Evolutionary conservation across 2,888 invertebrate species (phyloP), one percentile per base, ranked within the genome.

Genomic region (Erebia ligea): DNA sequence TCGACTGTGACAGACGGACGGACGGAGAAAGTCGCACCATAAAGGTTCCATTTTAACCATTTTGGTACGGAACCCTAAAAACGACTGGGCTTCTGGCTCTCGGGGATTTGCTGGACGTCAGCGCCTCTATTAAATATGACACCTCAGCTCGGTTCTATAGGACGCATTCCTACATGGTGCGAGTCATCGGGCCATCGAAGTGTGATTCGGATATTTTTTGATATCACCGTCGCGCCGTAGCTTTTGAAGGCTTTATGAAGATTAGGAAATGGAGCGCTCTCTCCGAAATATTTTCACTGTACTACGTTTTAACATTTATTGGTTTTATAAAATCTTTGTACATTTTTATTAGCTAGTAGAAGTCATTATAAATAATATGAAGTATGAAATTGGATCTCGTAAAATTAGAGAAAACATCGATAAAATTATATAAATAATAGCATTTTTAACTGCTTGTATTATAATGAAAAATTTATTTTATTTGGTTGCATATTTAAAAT

Each of bases 221-320:
- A 86, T 89, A 88, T 85, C 83, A 83, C 84, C 85, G 86, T 87
- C 87, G 87, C 85, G 86, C 86, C 87, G 87, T 78, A 81, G 76
- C 77, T 78, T 84, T 82, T 85, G 86, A 89, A 86, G 88, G 86
- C 83, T 88, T 90, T 89, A 86, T 87, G 85, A 84, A 88, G 89
- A 90, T 90, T 89, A 90, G 81, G 50, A 86, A 89, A 89, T 87
- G 82, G 86, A 90, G 87, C 86, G 84, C 84, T 78, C 80, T 81
- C 76, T 75, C 70, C 73, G 61, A 70, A 73, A 73, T 63, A 71
- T 72, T 73, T 69, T 62, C 59, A 75, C 71, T 69, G 50, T 34
- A 64, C 57, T 69, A 67, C 59, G 40, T 34, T 61, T 21, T 45
- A 45, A 61, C 21, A 13, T 61, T 61, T 61, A 61, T 61, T 61